phyloP scores from a whole-genome alignment of 2,888 invertebrate genomes.

The Hoplodrina blanda region DNA sequence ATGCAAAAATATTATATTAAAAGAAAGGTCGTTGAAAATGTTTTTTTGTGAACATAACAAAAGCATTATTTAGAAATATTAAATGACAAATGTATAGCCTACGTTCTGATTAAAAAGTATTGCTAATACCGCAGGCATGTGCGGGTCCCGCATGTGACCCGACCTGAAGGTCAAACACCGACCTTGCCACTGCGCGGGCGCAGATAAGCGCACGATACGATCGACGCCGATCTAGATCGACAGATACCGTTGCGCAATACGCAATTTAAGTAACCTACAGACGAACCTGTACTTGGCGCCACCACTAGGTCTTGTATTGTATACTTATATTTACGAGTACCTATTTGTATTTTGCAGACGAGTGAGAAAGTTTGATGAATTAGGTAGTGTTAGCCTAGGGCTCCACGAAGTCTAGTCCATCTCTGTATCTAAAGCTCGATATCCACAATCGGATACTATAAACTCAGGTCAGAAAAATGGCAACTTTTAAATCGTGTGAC shows the following conservation, averaged over 20 bases:
- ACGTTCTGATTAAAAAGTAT: constrained; percentile 31
- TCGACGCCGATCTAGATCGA: constrained; percentile 62
- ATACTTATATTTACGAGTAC: no score
- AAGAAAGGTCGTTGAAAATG: no score
- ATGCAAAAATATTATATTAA: no score
- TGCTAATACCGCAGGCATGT: constrained; percentile 49
- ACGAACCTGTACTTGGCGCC: constrained; percentile 5
- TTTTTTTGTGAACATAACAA: no score
- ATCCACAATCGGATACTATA: no score
- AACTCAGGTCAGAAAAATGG: no score
- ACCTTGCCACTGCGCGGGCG: constrained; percentile 56
- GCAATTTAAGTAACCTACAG: constrained; percentile 20
- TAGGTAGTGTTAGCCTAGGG: no score
- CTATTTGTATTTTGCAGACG: no score
- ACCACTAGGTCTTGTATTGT: not conserved
- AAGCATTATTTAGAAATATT: not conserved
- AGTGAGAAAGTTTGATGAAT: no score
- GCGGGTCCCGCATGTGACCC: constrained; percentile 55
- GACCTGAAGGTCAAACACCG: constrained; percentile 50
- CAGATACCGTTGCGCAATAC: constrained; percentile 56
- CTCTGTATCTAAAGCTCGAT: no score
- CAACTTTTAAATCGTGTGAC: no score
- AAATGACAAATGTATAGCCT: not conserved
- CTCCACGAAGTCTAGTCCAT: no score
- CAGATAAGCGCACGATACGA: constrained; percentile 60